Percentiles rank a stretch among this genome's conserved stretches.
Evolutionary conservation across 2,113 vertebrate species (phyloP).

Genomic region (Rhodinocichla rosea): DNA sequence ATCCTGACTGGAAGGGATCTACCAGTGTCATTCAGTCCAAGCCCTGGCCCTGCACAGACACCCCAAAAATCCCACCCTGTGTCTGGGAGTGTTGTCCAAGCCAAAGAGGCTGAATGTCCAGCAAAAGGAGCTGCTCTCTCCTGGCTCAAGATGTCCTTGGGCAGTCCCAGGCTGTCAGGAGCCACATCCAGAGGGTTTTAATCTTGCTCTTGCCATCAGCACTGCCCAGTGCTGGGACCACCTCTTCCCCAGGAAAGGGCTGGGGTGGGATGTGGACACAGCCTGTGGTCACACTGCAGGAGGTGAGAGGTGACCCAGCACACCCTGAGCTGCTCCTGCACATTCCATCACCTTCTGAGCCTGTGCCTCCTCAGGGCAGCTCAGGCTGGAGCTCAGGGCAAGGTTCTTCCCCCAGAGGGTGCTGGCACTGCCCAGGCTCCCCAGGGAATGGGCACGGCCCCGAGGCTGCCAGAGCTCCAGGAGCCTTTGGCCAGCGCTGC

Average conservation of each 20-base stretch:
- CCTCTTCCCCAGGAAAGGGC: background rate
- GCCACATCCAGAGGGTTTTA: background rate
- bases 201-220: background rate
- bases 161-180: background rate
- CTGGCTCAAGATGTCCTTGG: background rate
- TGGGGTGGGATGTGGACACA: accelerated
- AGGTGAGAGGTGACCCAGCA: background rate
- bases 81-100: background rate
- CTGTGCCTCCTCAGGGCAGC: background rate
- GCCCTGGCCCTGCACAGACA: background rate
- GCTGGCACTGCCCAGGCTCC: background rate
- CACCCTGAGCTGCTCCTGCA: background rate
- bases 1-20: background rate
- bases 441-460: background rate
- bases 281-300: background rate
- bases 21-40: background rate
- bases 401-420: background rate
- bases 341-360: accelerated
- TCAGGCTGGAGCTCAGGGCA: background rate
- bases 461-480: background rate
- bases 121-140: background rate
- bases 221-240: background rate
- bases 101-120: background rate
- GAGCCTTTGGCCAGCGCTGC: background rate
- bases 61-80: background rate